Conservation (phyloP, 2,888 invertebrate species). For the Tenthredo notha region DNA sequence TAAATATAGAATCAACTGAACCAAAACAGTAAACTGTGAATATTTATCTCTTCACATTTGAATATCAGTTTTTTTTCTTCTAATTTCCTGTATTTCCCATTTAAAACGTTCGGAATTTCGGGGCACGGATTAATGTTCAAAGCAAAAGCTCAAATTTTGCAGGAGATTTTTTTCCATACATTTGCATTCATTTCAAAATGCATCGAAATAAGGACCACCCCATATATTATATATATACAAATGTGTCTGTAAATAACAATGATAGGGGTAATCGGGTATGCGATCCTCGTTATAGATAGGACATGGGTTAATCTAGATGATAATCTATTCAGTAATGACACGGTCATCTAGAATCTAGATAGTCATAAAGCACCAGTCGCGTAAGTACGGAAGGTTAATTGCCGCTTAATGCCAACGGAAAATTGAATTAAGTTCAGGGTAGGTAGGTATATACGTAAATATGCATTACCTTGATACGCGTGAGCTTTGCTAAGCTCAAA, state of each 20-base stretch:
- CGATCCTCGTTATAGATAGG: not conserved
- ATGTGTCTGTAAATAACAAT: not conserved
- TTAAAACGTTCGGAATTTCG: too few species aligned
- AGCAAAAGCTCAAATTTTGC: too few species aligned
- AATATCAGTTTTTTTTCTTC: too few species aligned
- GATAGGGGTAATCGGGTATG: not conserved
- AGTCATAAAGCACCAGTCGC: not conserved
- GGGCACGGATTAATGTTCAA: too few species aligned
- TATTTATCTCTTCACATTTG: too few species aligned
- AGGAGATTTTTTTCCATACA: too few species aligned
- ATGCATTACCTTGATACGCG: not conserved
- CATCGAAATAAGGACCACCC: too few species aligned
- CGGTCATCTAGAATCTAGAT: not conserved
- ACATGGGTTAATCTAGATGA: not conserved
- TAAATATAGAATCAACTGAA: too few species aligned
- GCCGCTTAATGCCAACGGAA: conserved; percentile 1
- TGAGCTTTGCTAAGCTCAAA: not conserved
- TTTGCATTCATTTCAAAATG: too few species aligned
- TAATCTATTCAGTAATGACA: conserved; percentile 14
- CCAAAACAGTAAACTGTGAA: too few species aligned
- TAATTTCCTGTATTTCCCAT: too few species aligned
- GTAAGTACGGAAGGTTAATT: conserved; percentile 5
- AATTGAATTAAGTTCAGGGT: conserved; percentile 32
- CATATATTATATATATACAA: not conserved
- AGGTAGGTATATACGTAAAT: not conserved